Conservation (phyloP, 2,113 vertebrate genomes). For the Austrofundulus limnaeus region DNA sequence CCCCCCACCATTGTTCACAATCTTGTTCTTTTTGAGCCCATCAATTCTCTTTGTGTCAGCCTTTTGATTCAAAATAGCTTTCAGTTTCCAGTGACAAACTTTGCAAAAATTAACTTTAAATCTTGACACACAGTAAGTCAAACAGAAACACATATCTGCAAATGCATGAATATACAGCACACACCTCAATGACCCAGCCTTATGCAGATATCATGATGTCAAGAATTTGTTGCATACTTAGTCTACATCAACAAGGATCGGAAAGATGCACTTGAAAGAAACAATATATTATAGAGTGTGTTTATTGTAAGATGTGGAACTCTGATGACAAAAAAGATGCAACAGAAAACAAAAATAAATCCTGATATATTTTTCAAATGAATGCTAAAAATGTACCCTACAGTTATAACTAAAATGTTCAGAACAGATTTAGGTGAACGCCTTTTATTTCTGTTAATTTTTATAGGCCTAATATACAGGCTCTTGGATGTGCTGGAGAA, state of each 20-base stretch:
- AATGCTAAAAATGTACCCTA: background rate
- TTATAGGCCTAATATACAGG: constrained; percentile 3
- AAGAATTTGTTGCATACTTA: background rate
- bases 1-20: constrained; percentile 37
- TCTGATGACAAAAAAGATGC: background rate
- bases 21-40: constrained; percentile 27
- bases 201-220: constrained; percentile 4
- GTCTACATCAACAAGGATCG: background rate
- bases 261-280: constrained; percentile 7
- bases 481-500: constrained; percentile 1
- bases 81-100: constrained; percentile 55
- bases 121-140: constrained; percentile 56
- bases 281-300: background rate
- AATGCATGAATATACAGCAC: constrained; percentile 29
- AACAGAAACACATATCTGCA: constrained; percentile 52
- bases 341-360: background rate
- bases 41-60: constrained; percentile 38
- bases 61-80: constrained; percentile 45
- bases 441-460: background rate
- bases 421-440: background rate
- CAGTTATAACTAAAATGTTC: background rate
- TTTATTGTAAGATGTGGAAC: background rate
- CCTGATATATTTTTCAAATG: background rate
- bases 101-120: constrained; percentile 64
- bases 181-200: constrained; percentile 9